These are phyloP conservation scores for Eristalis arbustorum DNA, from an alignment of 2,888 invertebrate species.

Conservation along the genomic window DNA sequence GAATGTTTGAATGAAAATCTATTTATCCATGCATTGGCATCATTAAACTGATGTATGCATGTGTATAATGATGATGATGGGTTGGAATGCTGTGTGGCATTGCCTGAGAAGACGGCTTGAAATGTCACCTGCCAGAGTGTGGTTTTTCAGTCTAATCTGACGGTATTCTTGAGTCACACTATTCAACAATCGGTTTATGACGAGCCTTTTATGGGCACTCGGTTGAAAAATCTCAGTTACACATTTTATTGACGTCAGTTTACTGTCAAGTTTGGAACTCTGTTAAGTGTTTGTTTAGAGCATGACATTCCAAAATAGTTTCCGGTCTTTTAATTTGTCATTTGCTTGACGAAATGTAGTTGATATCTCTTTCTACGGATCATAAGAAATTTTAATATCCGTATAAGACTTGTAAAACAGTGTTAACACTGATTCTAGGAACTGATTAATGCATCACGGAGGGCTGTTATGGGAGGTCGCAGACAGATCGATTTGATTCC, in stretches of 20 bases:
- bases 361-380: background rate
- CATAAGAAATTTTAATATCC: background rate
- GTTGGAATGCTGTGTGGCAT: background rate
- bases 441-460: background rate
- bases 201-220: background rate
- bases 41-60: conserved; percentile 9
- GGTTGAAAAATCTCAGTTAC: background rate
- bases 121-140: conserved; percentile 22
- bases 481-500: background rate
- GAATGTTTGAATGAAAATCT: conserved; percentile 20
- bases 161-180: background rate
- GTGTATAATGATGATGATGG: conserved; percentile 1
- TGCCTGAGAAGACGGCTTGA: background rate
- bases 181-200: conserved; percentile 13
- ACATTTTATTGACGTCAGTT: conserved; percentile 2
- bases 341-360: background rate
- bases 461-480: background rate
- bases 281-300: background rate
- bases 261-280: background rate
- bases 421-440: background rate
- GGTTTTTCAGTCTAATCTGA: conserved; percentile 11
- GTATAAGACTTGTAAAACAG: background rate
- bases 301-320: background rate
- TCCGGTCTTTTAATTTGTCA: background rate
- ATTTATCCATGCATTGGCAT: conserved; percentile 19